Evolutionary conservation across 2,797 vertebrate genomes (phyloP), one percentile per base, ranked within the genome.

Genomic region (Mormyrops boulengeri): DNA sequence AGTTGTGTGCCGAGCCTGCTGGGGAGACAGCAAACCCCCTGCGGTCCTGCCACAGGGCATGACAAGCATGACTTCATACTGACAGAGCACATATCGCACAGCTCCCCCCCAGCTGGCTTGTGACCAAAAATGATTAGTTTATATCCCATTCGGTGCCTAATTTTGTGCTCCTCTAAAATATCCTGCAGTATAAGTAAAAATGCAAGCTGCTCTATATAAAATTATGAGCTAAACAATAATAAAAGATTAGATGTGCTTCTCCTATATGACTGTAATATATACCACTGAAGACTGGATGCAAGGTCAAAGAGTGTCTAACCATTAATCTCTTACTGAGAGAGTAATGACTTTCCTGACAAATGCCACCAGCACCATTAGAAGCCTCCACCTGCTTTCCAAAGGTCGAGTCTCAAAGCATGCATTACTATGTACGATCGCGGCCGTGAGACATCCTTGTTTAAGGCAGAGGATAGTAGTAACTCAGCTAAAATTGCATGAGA

Each of bases 281-380:
- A 80, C 73, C 17, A 19, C 3, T 80, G 73, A 41, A 80, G 34
- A 80, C 38, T 17, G 73, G 73, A 44, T 47, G 38, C 73, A 80
- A 80, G 73, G 73, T 41, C 73, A 80, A n/a, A 80, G 38, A 80
- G 38, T 80, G 14, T 80, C 73, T 19, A 80, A 80, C 41, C 73
- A 80, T 80, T 80, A 80, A 41, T 80, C 73, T 80, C 38, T 80
- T 80, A 80, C 73, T 80, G 17, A 80, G 73, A 80, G 73, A 41
- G 38, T 80, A 80, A 80, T 80, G 38, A 41, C 34, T 44, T 80
- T 80, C 38, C 73, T 41, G 38, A 80, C 17, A 80, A 80, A 80
- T 80, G 73, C 41, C 73, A 80, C 38, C 38, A 80, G 38, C 73
- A 80, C 38, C 19, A 80, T 80, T 80, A n/a, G 12, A 80, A 80